phyloP scores from a whole-genome alignment of 2,113 vertebrate species.

The Drymodes brunneopygia region DNA sequence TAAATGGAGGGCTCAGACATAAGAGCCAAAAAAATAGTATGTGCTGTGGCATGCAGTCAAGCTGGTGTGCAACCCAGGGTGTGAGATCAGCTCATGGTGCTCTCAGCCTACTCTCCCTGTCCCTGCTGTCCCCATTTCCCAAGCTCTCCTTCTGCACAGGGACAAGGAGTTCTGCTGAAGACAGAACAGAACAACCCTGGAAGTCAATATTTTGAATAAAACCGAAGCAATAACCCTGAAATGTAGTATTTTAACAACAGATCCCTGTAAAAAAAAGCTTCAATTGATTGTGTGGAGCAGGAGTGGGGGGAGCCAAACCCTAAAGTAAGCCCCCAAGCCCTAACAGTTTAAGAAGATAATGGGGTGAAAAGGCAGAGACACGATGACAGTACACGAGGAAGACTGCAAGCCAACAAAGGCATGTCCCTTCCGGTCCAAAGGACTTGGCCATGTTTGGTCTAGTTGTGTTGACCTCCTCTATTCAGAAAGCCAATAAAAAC shows the following conservation, averaged over 20 bases:
- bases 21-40: background rate
- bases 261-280: background rate
- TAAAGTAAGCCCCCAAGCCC: background rate
- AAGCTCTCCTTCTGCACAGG: background rate
- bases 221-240: background rate
- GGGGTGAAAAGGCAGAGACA: background rate
- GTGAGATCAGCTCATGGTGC: accelerated
- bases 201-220: background rate
- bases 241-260: background rate
- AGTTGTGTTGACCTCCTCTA: background rate
- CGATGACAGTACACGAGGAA: background rate
- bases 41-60: background rate
- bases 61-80: background rate
- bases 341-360: background rate
- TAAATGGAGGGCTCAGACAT: accelerated
- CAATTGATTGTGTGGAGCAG: background rate
- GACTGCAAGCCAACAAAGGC: background rate
- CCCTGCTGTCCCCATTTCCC: background rate
- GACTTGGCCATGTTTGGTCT: background rate
- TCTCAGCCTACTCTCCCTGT: background rate
- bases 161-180: background rate
- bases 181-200: background rate
- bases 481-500: slow-evolving; percentile 14
- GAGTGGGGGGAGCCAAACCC: background rate
- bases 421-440: background rate